Base-by-base conservation (phyloP, 2,888 invertebrate species). In the Stenolophus ochropezus region DNA sequence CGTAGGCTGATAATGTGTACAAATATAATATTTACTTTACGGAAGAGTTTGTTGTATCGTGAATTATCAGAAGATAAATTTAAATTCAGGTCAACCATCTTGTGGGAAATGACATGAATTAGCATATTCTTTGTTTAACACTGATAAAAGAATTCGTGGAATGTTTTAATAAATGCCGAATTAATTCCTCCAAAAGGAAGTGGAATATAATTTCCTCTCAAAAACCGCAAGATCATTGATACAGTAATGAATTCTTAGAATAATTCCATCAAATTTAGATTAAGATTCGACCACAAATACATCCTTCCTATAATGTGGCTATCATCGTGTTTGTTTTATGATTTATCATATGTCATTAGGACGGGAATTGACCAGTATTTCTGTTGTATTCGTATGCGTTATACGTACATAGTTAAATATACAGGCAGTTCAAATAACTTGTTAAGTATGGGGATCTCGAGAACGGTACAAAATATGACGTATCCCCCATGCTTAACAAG, bases 241-340 rank as follows among this genome's bases (percentile, higher is more conserved):
- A 33, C 65, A 33, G 8, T 27, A 75, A 75, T 53, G 53, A 53
- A 53, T 75, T 75, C 75, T 33, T 23, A 23, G 75, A 75, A 75
- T 27, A 25, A 53, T 42, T 42, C 75, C 51, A 75, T 75, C 75
- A 75, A 75, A 75, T 53, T 75, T 53, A 75, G 75, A 75, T 75
- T 75, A 75, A 27, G 42, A 42, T 11, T 42, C 8, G 11, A 42
- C 33, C 33, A 42, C 33, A 42, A 42, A 42, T 69, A 25, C 14
- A 42, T 42, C 33, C 33, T 42, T 21, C 18, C 23, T 20, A 61
- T 61, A 61, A 61, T 61, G 11, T 8, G 8, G 33, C 2, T 11
- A 42, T 42, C 33, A 42, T 42, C 33, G 33, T 42, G 33, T 42
- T 42, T 42, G 33, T 42, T 42, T 42, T 42, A 42, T 42, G 33